These are phyloP conservation scores for Choloepus didactylus DNA, from an alignment of 2,797 vertebrate genomes.

Conservation along the genomic window DNA sequence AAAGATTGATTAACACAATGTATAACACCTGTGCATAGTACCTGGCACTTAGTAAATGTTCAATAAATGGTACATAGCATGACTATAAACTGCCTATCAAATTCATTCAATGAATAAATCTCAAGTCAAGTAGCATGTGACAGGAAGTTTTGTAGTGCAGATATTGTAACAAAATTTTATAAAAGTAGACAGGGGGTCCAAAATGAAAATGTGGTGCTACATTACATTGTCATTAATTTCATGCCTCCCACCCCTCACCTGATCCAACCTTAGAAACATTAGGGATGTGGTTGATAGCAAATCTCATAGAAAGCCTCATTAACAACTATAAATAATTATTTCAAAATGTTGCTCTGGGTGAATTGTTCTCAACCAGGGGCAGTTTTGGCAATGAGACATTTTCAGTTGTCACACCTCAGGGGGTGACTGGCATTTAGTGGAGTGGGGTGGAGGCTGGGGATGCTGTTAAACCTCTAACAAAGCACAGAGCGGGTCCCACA, in stretches of 20 bases:
- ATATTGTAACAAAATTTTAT: neutral
- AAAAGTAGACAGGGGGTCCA: neutral
- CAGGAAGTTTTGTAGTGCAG: neutral
- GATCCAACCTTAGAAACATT: no score
- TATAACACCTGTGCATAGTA: neutral
- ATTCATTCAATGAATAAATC: neutral
- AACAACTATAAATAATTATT: neutral
- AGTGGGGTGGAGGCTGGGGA: neutral
- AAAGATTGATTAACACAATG: neutral
- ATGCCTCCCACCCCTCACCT: accelerated
- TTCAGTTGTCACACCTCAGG: neutral
- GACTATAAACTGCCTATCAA: neutral
- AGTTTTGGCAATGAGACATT: neutral
- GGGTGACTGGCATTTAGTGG: neutral
- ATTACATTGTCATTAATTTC: neutral
- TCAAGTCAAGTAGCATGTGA: neutral
- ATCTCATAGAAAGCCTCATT: neutral
- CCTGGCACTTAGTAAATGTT: neutral
- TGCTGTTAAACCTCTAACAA: accelerated
- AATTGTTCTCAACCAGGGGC: neutral
- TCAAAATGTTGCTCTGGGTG: neutral
- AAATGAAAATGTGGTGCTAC: accelerated
- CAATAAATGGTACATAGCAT: neutral
- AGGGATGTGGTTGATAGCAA: neutral
- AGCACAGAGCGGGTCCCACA: accelerated